Base-by-base conservation (phyloP, 2,113 vertebrate species). In the Larimichthys crocea region DNA sequence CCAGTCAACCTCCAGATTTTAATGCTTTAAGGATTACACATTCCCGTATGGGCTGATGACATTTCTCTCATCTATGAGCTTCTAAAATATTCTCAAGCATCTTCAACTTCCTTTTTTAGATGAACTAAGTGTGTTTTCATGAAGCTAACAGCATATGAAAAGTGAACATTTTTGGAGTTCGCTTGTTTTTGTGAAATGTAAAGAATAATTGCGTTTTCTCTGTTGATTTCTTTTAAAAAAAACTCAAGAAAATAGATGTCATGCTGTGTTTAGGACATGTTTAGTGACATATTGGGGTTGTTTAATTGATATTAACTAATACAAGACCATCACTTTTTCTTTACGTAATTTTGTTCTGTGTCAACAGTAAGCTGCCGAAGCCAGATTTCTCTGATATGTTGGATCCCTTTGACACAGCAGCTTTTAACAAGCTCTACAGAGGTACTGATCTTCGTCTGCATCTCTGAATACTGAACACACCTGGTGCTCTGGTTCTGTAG, bases 401-500 rank as follows among this genome's bases (percentile, higher is more conserved):
- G 85, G 96, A 97, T 91, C 98, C 98, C 44, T 99, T 99, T 59
- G 96, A 97, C 86, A 99, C 97, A 7, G 95, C 97, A 63, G 95
- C 94, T 73, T 99, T 99, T 92, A 97, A 96, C 94, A 97, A 96
- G 92, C 96, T 99, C 83, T 99, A 99, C 94, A 96, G 96, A 97
- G 98, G 98, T 99, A 89, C 70, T 15, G 31, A 31, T 80, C 62
- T 77, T 46, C 22, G 9, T 20, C 35, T 50, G 3, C 40, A 50
- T n/a, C 8, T 61, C 53, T 48, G 61, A 79, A 74, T 65, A 56
- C 59, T 53, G 42, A 73, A 22, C 46, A 86, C 42, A 74, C 57
- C 49, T 76, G 42, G 7, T 50, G 26, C 24, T 56, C 35, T 55
- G 44, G 35, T 35, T 64, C 50, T 60, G 63, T 29, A 50, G 49